Conservation (phyloP, 2,113 vertebrate species). For the Rafetus swinhoei region DNA sequence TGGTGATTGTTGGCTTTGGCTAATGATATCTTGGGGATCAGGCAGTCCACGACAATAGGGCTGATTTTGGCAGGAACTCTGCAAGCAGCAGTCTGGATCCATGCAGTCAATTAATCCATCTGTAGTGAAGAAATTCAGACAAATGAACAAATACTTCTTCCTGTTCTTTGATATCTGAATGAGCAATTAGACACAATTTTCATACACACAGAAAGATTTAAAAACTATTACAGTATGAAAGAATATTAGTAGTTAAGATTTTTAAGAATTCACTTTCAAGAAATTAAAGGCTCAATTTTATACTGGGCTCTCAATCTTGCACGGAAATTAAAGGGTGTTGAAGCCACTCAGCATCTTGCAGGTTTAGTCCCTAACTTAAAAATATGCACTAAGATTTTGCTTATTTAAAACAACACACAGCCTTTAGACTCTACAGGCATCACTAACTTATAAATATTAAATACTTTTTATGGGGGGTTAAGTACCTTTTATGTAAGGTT, state of each 20-base stretch:
- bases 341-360: background rate
- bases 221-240: background rate
- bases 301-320: background rate
- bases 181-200: background rate
- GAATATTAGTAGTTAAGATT: constrained; percentile 36
- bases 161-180: background rate
- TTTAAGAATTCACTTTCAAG: constrained; percentile 30
- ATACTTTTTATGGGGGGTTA: constrained; percentile 17
- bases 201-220: background rate
- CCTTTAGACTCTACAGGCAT: constrained; percentile 1
- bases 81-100: constrained; percentile 98
- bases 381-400: background rate
- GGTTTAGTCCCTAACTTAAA: background rate
- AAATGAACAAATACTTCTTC: constrained; percentile 59
- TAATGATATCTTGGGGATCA: constrained; percentile 89
- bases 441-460: constrained; percentile 56
- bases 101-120: constrained; percentile 96
- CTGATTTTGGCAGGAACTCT: constrained; percentile 94
- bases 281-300: background rate
- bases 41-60: constrained; percentile 91
- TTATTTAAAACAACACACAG: constrained; percentile 31
- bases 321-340: background rate
- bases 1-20: constrained; percentile 85
- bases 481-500: constrained; percentile 48
- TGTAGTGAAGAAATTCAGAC: constrained; percentile 79